phyloP scores from a whole-genome alignment of 2,113 vertebrate genomes.

The Actenoides lindsayi region DNA sequence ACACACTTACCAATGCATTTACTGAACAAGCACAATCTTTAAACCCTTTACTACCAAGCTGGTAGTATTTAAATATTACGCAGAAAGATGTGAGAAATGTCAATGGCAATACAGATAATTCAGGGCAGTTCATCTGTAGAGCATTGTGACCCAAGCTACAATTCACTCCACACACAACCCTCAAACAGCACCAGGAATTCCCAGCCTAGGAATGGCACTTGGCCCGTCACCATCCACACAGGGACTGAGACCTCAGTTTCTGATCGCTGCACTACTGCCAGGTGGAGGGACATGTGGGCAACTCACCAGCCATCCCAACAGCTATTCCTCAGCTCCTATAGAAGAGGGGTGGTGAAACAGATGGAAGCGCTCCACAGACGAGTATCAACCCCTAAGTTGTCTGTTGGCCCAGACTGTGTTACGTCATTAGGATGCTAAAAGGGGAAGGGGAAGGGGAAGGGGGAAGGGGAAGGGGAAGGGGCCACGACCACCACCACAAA shows the following conservation, averaged over 20 bases:
- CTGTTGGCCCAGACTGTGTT: neutral
- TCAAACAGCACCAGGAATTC: neutral
- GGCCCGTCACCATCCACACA: rapidly evolving
- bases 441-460: too few relatives aligned
- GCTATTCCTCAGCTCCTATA: neutral
- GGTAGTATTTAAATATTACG: neutral
- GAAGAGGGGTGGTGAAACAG: neutral
- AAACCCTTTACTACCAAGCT: neutral
- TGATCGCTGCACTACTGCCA: neutral
- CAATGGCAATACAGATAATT: neutral
- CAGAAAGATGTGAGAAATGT: neutral
- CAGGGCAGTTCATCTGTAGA: neutral
- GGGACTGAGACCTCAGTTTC: neutral
- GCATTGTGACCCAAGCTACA: neutral
- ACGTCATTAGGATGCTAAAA: neutral
- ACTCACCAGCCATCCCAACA: neutral
- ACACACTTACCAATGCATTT: neutral
- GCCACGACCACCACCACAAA: too few relatives aligned
- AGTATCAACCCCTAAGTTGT: neutral
- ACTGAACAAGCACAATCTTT: neutral
- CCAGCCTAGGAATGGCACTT: neutral
- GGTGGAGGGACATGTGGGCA: neutral
- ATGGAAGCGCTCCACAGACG: neutral
- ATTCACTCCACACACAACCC: neutral
- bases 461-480: too few relatives aligned